Evolutionary conservation across 2,113 vertebrate genomes (phyloP).

Genomic region (Panthera tigris): DNA sequence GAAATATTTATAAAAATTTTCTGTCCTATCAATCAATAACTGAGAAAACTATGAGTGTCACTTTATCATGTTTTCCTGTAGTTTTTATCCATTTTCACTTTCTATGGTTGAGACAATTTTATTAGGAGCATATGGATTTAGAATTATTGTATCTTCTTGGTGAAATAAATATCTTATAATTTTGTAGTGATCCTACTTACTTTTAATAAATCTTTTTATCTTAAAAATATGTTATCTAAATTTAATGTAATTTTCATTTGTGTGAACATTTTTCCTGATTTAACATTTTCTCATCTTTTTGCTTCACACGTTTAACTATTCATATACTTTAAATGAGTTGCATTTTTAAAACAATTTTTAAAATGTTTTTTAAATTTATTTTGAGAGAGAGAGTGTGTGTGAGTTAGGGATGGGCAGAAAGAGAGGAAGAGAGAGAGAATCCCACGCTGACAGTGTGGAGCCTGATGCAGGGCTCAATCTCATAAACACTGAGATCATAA

Average conservation of each 20-base stretch:
- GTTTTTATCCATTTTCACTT: background rate
- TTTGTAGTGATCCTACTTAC: background rate
- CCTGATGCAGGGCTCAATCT: too few species aligned
- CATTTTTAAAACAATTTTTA: too few species aligned
- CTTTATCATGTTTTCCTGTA: background rate
- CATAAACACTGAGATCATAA: too few species aligned
- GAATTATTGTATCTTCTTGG: background rate
- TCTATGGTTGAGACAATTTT: background rate
- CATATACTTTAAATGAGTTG: background rate
- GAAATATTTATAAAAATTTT: background rate
- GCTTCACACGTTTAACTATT: background rate
- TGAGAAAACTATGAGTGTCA: background rate
- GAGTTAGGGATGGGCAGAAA: too few species aligned
- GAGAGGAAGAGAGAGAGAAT: too few species aligned
- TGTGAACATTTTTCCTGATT: background rate
- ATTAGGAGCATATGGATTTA: background rate
- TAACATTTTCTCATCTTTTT: background rate
- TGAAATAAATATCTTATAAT: background rate
- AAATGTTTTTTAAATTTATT: too few species aligned
- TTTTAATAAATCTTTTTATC: background rate
- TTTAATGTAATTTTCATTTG: background rate
- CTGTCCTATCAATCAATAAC: background rate
- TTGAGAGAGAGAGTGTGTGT: too few species aligned
- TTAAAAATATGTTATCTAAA: background rate
- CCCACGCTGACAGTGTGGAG: too few species aligned